Base-by-base conservation (phyloP, 2,888 invertebrate genomes). In the Heliconius erato region DNA sequence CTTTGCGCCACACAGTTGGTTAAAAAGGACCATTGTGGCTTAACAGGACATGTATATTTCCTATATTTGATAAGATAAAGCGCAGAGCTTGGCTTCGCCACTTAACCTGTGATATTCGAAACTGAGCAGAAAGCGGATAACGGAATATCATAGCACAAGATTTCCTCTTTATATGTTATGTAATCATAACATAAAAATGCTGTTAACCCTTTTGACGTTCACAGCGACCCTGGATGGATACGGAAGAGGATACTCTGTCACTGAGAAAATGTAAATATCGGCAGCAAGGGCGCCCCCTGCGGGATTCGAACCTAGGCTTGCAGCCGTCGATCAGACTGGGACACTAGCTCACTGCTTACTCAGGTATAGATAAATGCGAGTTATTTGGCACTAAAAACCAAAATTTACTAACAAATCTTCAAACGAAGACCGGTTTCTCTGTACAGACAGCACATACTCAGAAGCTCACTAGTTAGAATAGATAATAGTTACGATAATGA, bases 401-500 rank as follows among this genome's bases (percentile, higher is more conserved):
- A 63, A 63, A n/a, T n/a, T n/a, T 11, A 23, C n/a, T 11, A 23
- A n/a, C 11, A 63, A 63, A 63, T 63, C 63, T n/a, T 11, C n/a
- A 63, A n/a, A 63, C 63, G 11, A n/a, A 3, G n/a, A 0, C 28
- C 26, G 28, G 28, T 72, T 44, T 26, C 26, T 26, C 16, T 26
- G n/a, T 23, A 59, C 32, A 35, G n/a, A 59, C 23, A 12, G 4
- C 23, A 12, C 14, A 32, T 71, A 23, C 69, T 71, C 6, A 9
- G 11, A 35, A 74, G 59, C 54, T 59, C 23, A 3, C 32, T 63
- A 77, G 28, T 65, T 63, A 79, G 71, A 77, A 76, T 63, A 79
- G 59, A 83, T 74, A 80, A 63, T 74, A 26, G 19, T 67, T 49
- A 69, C 35, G 81, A 81, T 83, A 83, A 81, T 79, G 74, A 79